Evolutionary conservation across 2,888 invertebrate species (phyloP), one percentile per base, ranked within the genome.

Genomic region (Ditylenchus weischeri): DNA sequence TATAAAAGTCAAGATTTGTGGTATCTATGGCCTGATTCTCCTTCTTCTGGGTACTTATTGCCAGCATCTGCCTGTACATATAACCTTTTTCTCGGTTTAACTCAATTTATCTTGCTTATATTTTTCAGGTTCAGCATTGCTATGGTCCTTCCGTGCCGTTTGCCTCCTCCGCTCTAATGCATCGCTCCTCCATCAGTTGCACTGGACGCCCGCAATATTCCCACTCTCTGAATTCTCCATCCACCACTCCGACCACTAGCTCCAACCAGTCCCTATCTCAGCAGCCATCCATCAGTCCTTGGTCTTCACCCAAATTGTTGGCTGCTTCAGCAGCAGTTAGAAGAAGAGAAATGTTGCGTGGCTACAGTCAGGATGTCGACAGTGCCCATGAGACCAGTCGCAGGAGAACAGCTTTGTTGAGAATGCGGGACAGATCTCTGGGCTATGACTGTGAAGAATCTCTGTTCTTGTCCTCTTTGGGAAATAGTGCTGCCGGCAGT

Each of bases 61-160:
- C 29, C 29, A 29, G 29, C 5, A 29, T 5, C 29, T 29, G 5
- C 29, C 29, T 29, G 3, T 5, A 2, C 2, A 29, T 29, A 43
- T 15, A 43, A 6, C 8, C 8, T 43, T 43, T 43, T 8, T 43
- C 15, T 43, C 43, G 43, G 3, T 43, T 43, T 43, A 6, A 13
- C 43, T 43, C 43, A 43, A 43, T 43, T 43, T 43, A 43, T 43
- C 29, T 29, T 29, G 29, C 5, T 29, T 29, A 2, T 54, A 63
- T n/a, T 68, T n/a, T 70, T 47, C n/a, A 71, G 71, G 70, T 72
- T n/a, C 72, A 74, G 71, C 74, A 74, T 35, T 70, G 68, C 65
- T 72, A 75, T 50, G 65, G 66, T 10, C 43, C 59, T 13, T 36
- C 58, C 5, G n/a, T 49, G 29, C 19, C 63, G 23, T 21, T 23